phyloP scores from a whole-genome alignment of 1,140 invertebrate genomes.

The Delia radicum region DNA sequence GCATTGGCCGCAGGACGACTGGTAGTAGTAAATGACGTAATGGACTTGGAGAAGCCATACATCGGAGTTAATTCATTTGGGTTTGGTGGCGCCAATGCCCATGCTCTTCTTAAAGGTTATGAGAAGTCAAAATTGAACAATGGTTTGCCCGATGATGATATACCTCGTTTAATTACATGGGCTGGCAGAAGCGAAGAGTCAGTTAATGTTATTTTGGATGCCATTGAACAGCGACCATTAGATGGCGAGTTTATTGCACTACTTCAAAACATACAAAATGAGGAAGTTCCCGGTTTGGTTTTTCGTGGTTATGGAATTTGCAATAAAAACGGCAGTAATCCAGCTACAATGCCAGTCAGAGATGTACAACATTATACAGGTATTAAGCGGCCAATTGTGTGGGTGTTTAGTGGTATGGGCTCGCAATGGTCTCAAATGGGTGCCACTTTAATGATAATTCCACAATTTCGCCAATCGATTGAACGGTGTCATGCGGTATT shows the following conservation, averaged over 20 bases:
- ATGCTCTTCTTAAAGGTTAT: conserved; percentile 67
- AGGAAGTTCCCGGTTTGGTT: conserved; percentile 61
- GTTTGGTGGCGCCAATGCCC: conserved; percentile 78
- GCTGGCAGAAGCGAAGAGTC: conserved; percentile 66
- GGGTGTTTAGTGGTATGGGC: conserved; percentile 90
- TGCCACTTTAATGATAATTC: conserved; percentile 63
- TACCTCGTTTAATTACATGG: conserved; percentile 61
- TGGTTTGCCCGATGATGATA: conserved; percentile 58
- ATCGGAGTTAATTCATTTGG: conserved; percentile 83
- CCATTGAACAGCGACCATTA: conserved; percentile 62
- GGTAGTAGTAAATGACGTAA: conserved; percentile 69
- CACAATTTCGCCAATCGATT: conserved; percentile 73
- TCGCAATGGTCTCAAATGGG: conserved; percentile 88
- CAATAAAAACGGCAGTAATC: conserved; percentile 58
- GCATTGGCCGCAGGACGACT: conserved; percentile 70
- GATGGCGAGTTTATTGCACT: conserved; percentile 62
- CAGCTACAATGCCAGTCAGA: conserved; percentile 50
- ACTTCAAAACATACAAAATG: conserved; percentile 60
- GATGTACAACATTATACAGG: conserved; percentile 64
- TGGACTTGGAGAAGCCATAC: conserved; percentile 63
- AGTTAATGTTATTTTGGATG: conserved; percentile 67
- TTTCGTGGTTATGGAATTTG: conserved; percentile 62
- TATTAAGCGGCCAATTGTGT: conserved; percentile 72
- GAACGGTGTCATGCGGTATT: conserved; percentile 68
- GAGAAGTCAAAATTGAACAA: conserved; percentile 59